A percentile compares a stretch with the other conserved stretches of the same genome.
phyloP scores from a whole-genome alignment of 1,140 invertebrate species.

The Lepidotrigona ventralis region DNA sequence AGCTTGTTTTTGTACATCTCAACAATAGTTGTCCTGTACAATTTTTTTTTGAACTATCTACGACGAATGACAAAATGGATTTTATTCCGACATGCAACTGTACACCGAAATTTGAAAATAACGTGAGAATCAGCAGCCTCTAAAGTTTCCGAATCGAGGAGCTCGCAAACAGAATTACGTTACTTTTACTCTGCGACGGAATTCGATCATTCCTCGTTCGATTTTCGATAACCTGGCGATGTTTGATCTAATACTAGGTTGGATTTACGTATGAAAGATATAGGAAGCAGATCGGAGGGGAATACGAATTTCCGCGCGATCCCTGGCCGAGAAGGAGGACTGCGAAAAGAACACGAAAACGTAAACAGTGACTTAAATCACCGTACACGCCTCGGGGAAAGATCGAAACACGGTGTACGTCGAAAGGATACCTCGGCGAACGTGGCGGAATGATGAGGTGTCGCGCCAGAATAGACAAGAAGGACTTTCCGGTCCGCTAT shows the following conservation, averaged over 20 bases:
- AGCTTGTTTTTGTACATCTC: no score
- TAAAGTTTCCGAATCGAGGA: neutral
- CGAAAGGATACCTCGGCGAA: conserved; percentile 64
- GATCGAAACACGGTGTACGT: conserved; percentile 57
- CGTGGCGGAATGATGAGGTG: conserved; percentile 73
- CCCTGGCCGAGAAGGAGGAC: neutral
- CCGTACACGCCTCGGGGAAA: conserved; percentile 57
- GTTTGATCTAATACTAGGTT: conserved; percentile 31
- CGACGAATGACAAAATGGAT: no score
- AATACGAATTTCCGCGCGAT: conserved; percentile 43
- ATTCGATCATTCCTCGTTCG: conserved; percentile 6
- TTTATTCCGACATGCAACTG: no score
- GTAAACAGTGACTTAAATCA: conserved; percentile 69
- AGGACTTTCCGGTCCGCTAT: conserved; percentile 63
- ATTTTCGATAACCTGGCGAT: conserved; percentile 5
- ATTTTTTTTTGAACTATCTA: no score
- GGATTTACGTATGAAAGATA: conserved; percentile 25
- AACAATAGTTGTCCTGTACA: no score
- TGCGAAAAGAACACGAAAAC: conserved; percentile 51
- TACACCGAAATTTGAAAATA: neutral
- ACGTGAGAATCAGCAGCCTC: neutral
- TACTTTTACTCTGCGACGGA: neutral
- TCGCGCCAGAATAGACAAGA: conserved; percentile 61
- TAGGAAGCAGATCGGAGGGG: neutral
- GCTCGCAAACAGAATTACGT: neutral